A percentile compares a stretch with the other conserved stretches of the same genome.
Evolutionary conservation across 2,797 vertebrate species (phyloP).

Genomic region (Cuniculus paca): DNA sequence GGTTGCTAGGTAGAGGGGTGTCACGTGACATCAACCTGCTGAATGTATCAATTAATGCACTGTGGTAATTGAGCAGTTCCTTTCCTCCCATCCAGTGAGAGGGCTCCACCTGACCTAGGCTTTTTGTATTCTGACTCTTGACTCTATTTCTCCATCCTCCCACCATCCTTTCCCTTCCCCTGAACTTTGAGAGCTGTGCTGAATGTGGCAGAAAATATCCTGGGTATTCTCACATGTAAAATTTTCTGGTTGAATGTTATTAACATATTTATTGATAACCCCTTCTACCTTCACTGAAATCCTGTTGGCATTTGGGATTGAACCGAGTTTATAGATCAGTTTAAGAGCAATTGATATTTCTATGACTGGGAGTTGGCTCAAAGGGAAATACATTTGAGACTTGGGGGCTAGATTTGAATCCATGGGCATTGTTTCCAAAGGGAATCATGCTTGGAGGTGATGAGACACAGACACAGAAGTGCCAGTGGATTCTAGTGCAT

Average conservation of each 20-base stretch:
- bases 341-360: constrained; percentile 5
- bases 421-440: not conserved
- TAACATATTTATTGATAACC: not conserved
- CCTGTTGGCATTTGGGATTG: not conserved
- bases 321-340: not conserved
- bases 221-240: not conserved
- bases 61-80: no score
- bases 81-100: no score
- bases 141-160: no score
- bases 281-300: not conserved
- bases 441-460: not conserved
- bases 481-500: not conserved
- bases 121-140: no score
- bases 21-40: no score
- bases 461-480: not conserved
- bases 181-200: no score
- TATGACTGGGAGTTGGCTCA: not conserved
- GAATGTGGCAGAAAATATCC: not conserved
- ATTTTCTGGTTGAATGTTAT: constrained; percentile 16
- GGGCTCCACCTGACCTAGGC: no score
- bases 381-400: not conserved
- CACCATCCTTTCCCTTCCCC: no score
- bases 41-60: no score
- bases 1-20: no score
- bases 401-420: not conserved